These are phyloP conservation scores for Lucinisca nassula DNA, from an alignment of 2,888 invertebrate species.

Conservation along the genomic window DNA sequence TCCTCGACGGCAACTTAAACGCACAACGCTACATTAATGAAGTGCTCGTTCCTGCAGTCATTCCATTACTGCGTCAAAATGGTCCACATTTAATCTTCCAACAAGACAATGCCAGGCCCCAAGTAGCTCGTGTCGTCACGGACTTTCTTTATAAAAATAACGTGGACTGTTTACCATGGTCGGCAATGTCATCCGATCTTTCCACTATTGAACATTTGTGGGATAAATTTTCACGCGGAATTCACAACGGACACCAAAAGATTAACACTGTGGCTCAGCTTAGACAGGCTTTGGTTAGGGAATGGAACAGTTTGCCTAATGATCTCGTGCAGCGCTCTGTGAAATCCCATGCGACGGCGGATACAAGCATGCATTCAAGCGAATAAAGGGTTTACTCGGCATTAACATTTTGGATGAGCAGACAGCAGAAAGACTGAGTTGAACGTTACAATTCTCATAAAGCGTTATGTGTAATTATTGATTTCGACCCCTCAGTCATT, in stretches of 20 bases:
- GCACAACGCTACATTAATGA: background rate
- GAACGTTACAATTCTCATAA: no score
- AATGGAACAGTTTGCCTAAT: background rate
- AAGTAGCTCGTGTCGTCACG: background rate
- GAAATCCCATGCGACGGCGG: no score
- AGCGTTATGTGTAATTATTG: no score
- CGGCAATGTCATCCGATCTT: background rate
- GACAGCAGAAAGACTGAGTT: no score
- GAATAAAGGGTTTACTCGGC: no score
- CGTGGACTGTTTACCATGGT: background rate
- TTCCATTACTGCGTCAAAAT: background rate
- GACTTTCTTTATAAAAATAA: background rate
- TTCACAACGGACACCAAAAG: background rate
- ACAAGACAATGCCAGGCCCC: background rate
- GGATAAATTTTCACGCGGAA: background rate
- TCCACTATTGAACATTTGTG: background rate
- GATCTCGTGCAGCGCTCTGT: background rate
- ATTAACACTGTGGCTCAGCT: background rate
- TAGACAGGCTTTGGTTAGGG: background rate
- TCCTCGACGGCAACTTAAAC: background rate
- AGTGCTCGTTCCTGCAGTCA: background rate
- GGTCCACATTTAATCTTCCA: background rate
- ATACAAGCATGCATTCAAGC: no score
- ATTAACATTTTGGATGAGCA: no score
- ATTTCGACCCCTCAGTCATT: no score